Conservation (phyloP, 1,140 invertebrate species). For the Steinernema feltiae region DNA sequence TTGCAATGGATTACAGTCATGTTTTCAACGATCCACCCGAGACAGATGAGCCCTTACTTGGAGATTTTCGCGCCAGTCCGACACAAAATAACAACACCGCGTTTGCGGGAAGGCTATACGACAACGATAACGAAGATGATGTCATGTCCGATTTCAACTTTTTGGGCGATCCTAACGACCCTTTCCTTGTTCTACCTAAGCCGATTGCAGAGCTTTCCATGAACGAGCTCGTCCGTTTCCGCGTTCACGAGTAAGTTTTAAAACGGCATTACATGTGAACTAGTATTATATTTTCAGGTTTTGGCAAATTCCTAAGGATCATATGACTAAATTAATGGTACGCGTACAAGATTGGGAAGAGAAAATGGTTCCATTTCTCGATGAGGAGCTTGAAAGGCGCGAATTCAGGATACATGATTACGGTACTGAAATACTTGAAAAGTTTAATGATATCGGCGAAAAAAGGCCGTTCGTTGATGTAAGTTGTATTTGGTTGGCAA, state of each 20-base stretch:
- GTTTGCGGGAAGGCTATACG: neutral
- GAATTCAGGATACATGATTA: constrained; percentile 14
- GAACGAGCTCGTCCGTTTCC: neutral
- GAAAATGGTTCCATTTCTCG: constrained; percentile 2
- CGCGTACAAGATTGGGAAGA: constrained; percentile 15
- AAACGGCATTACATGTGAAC: neutral
- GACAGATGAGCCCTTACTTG: neutral
- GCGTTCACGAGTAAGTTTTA: constrained; percentile 3
- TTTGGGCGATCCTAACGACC: neutral
- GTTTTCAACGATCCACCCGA: neutral
- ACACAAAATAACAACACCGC: neutral
- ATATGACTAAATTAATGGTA: neutral
- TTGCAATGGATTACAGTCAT: neutral
- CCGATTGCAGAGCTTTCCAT: neutral
- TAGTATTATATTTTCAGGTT: neutral
- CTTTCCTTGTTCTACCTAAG: neutral
- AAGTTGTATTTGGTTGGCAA: neutral
- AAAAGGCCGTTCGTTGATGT: neutral
- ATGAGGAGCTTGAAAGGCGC: neutral
- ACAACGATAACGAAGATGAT: neutral
- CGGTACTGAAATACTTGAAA: constrained; percentile 6
- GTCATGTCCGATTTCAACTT: neutral
- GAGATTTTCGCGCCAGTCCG: neutral
- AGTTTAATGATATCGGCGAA: constrained; percentile 1
- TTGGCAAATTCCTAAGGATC: constrained; percentile 7